Base-by-base conservation (phyloP, 1,140 invertebrate genomes). In the Octopus sinensis region DNA sequence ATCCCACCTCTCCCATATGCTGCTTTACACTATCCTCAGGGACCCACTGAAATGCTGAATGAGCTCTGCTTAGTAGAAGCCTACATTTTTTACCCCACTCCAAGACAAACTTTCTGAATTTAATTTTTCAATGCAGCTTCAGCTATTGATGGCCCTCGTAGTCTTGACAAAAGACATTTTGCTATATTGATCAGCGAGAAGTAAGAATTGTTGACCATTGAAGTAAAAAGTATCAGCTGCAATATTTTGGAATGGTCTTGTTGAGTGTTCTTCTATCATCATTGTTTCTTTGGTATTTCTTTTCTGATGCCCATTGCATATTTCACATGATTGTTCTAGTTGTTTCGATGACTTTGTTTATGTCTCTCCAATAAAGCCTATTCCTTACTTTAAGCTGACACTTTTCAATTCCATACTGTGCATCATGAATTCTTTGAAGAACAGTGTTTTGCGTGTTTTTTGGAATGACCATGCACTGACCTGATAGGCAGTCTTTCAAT, bases 241-340 rank as follows among this genome's bases (percentile, higher is more conserved):
- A 13, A 73, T 73, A 17, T 73, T 73, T 17, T 73, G 6, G 68
- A 73, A 73, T 13, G 68, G 6, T 17, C 68, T 73, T 9, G 68
- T 73, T 73, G 13, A 13, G 68, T 73, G 68, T 73, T 73, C 68
- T 73, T 73, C 30, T n/a, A 73, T 73, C 17, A 73, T 73, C 68
- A 73, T 10, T 12, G 68, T 73, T 23, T 73, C 68, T 10, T 10
- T 73, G 68, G 68, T 73, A 13, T 17, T 73, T 23, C 30, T 7
- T 73, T 6, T 12, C 13, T 73, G 68, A 23, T 73, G 68, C 13
- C 30, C 30, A 43, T 43, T 43, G 30, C 30, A 43, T 43, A 43
- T 43, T 43, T 73, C 68, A 73, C 13, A 73, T 73, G 68, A n/a
- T 23, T 23, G 17, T 9, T n/a, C 6, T 73, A 73, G 17, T 12